Evolutionary conservation across 1,140 invertebrate species (phyloP).

Genomic region (Ostrea edulis): DNA sequence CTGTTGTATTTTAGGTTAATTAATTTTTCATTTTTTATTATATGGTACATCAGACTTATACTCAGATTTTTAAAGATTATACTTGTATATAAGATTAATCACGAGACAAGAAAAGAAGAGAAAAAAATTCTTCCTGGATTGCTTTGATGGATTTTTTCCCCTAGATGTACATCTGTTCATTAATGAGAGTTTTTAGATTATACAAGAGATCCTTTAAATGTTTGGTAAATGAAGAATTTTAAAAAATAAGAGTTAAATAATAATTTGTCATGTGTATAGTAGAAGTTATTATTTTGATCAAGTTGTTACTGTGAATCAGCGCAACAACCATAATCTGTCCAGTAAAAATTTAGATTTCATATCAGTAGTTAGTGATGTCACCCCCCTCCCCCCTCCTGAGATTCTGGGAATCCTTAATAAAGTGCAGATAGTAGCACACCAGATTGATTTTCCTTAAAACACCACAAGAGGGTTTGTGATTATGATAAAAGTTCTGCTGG

Average conservation of each 20-base stretch:
- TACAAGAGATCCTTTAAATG: neutral
- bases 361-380: neutral
- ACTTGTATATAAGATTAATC: no score
- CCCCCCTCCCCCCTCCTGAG: neutral
- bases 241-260: neutral
- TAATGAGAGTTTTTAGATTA: neutral
- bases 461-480: constrained; percentile 35
- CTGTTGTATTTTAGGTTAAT: neutral
- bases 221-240: neutral
- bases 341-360: neutral
- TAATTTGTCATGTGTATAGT: no score
- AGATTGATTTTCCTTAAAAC: constrained; percentile 32
- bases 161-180: neutral
- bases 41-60: no score
- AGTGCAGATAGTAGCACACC: neutral
- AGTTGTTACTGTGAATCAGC: no score
- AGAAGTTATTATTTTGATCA: no score
- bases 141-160: neutral
- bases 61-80: no score
- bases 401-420: neutral
- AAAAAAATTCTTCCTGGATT: no score
- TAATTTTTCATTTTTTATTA: no score
- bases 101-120: no score
- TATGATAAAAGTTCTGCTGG: constrained; percentile 31
- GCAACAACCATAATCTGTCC: no score